Conservation (phyloP, 2,797 vertebrate species). For the Pteronotus mesoamericanus region DNA sequence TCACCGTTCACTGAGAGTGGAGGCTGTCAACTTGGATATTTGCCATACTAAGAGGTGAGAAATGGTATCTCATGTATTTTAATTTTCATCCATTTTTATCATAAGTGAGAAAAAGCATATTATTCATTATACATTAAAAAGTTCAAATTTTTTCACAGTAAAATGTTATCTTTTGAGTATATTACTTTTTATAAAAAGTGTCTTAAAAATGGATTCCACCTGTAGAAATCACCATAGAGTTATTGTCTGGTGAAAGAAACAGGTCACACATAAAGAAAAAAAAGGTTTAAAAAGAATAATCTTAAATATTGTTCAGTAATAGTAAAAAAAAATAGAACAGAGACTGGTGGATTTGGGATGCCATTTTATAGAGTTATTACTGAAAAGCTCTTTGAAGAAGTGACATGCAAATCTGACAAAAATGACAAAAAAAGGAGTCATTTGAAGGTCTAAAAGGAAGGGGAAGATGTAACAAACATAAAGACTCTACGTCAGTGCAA, state of each 20-base stretch:
- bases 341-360: not conserved
- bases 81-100: not conserved
- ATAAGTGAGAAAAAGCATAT: not conserved
- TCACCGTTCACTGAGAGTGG: not conserved
- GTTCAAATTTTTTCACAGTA: not conserved
- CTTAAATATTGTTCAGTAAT: not conserved
- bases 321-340: not conserved
- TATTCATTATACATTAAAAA: not conserved
- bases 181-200: not conserved
- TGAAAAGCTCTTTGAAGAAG: not conserved
- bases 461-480: not conserved
- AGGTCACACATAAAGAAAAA: not conserved
- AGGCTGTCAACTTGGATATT: not conserved
- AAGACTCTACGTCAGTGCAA: not conserved
- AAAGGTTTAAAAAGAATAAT: not conserved
- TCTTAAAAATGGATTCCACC: not conserved
- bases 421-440: not conserved
- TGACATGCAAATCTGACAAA: not conserved
- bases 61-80: not conserved
- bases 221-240: not conserved
- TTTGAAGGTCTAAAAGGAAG: not conserved
- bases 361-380: not conserved
- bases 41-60: not conserved
- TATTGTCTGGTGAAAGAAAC: not conserved
- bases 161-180: not conserved